phyloP scores from a whole-genome alignment of 2,888 invertebrate genomes.

The Tenthredo scrophulariae region DNA sequence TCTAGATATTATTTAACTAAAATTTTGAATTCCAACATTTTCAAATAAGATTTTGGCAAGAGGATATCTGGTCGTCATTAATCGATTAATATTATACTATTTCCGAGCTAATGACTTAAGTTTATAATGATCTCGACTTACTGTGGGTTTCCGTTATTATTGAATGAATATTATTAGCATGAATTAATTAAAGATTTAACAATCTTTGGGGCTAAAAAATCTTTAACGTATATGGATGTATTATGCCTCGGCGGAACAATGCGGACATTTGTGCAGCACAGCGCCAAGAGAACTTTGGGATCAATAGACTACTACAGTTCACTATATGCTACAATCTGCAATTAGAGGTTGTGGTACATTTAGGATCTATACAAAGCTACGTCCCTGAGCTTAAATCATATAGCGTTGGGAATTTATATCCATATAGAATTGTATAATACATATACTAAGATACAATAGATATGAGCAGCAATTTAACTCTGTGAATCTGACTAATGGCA shows the following conservation, averaged over 20 bases:
- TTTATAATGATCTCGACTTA: not conserved
- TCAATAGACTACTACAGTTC: constrained; percentile 70
- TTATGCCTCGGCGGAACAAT: constrained; percentile 59
- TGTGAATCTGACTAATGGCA: not conserved
- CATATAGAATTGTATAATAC: not conserved
- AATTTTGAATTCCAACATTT: not conserved
- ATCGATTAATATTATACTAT: not conserved
- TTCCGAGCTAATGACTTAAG: not conserved
- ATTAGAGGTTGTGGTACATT: constrained; percentile 22
- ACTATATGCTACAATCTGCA: constrained; percentile 25
- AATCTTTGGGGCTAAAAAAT: not conserved
- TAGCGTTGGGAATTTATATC: not conserved
- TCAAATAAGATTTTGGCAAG: not conserved
- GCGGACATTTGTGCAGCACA: constrained; percentile 70
- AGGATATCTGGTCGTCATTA: not conserved
- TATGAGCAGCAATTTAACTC: not conserved
- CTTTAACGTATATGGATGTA: not conserved
- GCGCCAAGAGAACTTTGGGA: constrained; percentile 63
- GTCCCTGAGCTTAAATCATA: not conserved
- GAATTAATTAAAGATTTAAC: not conserved
- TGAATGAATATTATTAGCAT: not conserved
- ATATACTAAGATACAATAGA: not conserved
- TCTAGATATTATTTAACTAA: not conserved
- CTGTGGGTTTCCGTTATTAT: not conserved
- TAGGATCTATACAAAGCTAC: not conserved